Evolutionary conservation across 2,888 invertebrate genomes (phyloP).

Genomic region (Scaptomyza polygonia): DNA sequence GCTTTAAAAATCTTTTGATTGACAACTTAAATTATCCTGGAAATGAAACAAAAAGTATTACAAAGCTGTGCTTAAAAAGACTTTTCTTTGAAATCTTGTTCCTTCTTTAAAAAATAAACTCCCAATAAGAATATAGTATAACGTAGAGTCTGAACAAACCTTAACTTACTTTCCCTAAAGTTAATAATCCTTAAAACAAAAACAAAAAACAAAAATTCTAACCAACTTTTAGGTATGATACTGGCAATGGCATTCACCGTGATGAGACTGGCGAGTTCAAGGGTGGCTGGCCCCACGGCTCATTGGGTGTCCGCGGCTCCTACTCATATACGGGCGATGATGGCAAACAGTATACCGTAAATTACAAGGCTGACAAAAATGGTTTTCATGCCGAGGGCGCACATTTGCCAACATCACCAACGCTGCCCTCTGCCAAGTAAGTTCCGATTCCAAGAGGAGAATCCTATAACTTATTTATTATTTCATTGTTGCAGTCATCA

Average conservation of each 20-base stretch:
- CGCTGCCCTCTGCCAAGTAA: slow-evolving; percentile 86
- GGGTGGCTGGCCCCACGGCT: slow-evolving; percentile 86
- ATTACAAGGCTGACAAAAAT: slow-evolving; percentile 90
- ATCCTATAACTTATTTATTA: background rate
- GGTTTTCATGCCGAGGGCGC: slow-evolving; percentile 91
- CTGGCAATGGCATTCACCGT: slow-evolving; percentile 88
- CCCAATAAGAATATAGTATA: no score
- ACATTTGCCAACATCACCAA: slow-evolving; percentile 91
- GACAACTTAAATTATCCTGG: no score
- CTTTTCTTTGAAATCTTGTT: no score
- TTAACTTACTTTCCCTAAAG: no score
- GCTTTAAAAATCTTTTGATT: no score
- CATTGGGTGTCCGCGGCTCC: slow-evolving; percentile 87
- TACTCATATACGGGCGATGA: slow-evolving; percentile 88
- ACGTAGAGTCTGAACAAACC: no score
- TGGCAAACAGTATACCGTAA: slow-evolving; percentile 87
- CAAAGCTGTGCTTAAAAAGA: no score
- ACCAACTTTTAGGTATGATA: slow-evolving; percentile 85
- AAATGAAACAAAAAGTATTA: no score
- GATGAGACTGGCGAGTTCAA: slow-evolving; percentile 86
- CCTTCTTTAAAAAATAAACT: no score
- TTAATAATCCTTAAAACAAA: background rate
- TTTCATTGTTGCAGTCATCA: slow-evolving; percentile 33
- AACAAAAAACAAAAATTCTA: no score
- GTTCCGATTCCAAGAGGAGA: slow-evolving; percentile 9